phyloP scores from a whole-genome alignment of 2,113 vertebrate species.

The Callipepla californica region DNA sequence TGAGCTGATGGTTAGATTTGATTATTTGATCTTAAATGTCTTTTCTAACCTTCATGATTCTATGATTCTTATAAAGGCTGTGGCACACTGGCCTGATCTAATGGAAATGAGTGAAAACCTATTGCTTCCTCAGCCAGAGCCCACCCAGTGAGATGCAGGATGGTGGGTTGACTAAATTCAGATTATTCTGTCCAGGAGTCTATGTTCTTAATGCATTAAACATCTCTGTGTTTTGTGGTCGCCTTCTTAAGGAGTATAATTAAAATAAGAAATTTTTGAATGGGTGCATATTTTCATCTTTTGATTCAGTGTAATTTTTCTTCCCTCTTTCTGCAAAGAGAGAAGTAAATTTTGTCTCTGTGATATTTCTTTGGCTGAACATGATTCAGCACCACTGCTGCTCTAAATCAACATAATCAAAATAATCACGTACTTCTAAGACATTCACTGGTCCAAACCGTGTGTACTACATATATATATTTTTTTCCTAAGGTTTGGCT shows the following conservation, averaged over 20 bases:
- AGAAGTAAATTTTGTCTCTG: conserved; percentile 48
- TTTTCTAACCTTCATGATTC: too few relatives aligned
- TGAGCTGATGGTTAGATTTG: too few relatives aligned
- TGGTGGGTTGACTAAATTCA: conserved; percentile 23
- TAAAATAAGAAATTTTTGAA: conserved; percentile 16
- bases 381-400: background rate
- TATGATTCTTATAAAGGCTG: background rate
- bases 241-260: background rate
- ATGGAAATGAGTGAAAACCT: conserved; percentile 21
- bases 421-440: conserved; percentile 63
- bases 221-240: conserved; percentile 57
- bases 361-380: conserved; percentile 69
- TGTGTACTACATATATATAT: background rate
- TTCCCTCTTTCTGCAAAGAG: background rate
- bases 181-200: conserved; percentile 41
- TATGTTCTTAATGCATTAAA: conserved; percentile 59
- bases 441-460: background rate
- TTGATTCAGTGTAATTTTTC: conserved; percentile 39
- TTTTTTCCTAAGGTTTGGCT: conserved; percentile 18
- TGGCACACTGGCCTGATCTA: background rate
- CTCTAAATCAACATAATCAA: conserved; percentile 59
- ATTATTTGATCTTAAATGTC: too few relatives aligned
- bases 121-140: background rate
- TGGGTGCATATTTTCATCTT: conserved; percentile 14
- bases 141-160: conserved; percentile 63